These are phyloP conservation scores for Chaetorhynchus papuensis DNA, from an alignment of 2,113 vertebrate species.

Conservation along the genomic window DNA sequence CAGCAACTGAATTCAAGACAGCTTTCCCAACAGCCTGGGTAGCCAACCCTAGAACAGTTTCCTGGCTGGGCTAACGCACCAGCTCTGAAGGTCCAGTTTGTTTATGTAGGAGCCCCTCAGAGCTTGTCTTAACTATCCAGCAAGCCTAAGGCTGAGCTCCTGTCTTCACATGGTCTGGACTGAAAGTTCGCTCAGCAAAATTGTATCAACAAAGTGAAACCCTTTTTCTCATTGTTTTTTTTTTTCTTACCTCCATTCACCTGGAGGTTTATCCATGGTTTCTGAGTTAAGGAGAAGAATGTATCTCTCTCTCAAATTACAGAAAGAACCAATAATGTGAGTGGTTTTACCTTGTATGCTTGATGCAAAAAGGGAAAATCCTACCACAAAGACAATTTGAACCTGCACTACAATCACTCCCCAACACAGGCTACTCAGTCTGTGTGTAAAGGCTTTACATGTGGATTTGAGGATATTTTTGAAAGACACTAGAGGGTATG, in stretches of 20 bases:
- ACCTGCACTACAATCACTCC: not conserved
- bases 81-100: not conserved
- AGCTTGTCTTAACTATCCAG: not conserved
- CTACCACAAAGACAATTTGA: not conserved
- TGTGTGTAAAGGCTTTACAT: not conserved
- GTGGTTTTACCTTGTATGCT: not conserved
- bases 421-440: not conserved
- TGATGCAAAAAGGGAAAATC: not conserved
- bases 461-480: not conserved
- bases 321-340: not conserved
- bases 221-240: not conserved
- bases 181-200: not conserved
- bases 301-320: not conserved
- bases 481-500: rapidly evolving
- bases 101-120: not conserved
- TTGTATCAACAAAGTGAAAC: not conserved
- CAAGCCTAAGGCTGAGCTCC: not conserved
- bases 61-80: not conserved
- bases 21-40: not conserved
- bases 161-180: not conserved
- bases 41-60: not conserved
- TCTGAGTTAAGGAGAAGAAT: not conserved
- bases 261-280: not conserved
- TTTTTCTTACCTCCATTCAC: not conserved
- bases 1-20: not conserved